Base-by-base conservation (phyloP, 2,113 vertebrate species). In the Microcebus tavaratra region DNA sequence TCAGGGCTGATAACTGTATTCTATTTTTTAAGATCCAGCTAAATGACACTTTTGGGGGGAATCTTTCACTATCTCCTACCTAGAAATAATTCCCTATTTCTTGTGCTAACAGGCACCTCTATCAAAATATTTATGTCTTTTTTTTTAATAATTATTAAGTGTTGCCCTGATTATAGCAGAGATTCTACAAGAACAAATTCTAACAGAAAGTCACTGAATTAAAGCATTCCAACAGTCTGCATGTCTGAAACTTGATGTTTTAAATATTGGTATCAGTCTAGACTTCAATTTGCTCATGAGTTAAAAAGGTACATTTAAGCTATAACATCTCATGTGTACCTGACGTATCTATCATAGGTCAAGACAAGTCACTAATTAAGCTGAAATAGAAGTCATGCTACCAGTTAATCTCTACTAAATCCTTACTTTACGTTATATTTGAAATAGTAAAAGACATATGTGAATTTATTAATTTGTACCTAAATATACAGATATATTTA, bases 91-190 rank as follows among this genome's bases (percentile, higher is more conserved):
- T 79, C 21, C 27, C 4, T 36, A 17, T 29, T 79, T 10, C 50
- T 75, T 50, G 25, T 90, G n/a, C 67, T 55, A 61, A 90, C 81
- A 20, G 11, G 1, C 3, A n/a, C 13, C 13, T 36, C 12, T 70
- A 36, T 72, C 65, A 94, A 83, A 80, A 70, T 31, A 90, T 73
- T 82, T 48, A n/a, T 91, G n/a, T 84, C 5, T 72, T 90, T 85
- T 86, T 86, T 36, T 79, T 6, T 79, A 61, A 27, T 79, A 83
- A 70, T 88, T 73, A 18, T 81, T 81, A 92, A 25, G n/a, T 55
- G 7, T 45, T 94, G 8, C 13, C 20, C 48, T 48, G 14, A 3
- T 31, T 82, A 63, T 7, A 73, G 48, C 17, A 34, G 8, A 34
- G 8, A 10, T 79, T 84, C 36, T 53, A 8, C 3, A 92, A 86